phyloP scores from a whole-genome alignment of 2,797 vertebrate species.

The Danio kyathit region DNA sequence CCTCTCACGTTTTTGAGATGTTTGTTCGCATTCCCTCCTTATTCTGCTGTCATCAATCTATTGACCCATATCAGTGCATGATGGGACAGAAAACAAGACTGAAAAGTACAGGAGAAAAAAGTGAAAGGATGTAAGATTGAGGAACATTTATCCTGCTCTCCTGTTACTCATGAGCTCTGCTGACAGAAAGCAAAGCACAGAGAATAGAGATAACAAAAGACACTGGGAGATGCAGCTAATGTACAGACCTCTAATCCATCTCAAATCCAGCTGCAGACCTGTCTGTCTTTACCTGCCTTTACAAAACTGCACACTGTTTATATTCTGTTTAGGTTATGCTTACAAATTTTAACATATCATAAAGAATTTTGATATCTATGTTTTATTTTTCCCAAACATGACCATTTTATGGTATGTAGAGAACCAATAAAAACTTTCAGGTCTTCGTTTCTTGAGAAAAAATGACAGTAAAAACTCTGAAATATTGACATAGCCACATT shows the following conservation, averaged over 20 bases:
- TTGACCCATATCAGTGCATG: conserved; percentile 32
- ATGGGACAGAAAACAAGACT: conserved; percentile 1
- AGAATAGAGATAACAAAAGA: background rate
- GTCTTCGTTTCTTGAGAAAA: too few relatives aligned
- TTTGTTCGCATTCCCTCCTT: conserved; percentile 45
- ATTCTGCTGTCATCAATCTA: conserved; percentile 38
- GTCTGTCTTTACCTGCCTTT: too few relatives aligned
- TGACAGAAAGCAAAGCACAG: background rate
- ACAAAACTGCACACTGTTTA: background rate
- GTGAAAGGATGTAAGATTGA: conserved; percentile 1
- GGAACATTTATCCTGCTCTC: background rate
- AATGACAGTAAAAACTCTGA: too few relatives aligned
- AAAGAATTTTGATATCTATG: too few relatives aligned
- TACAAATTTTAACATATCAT: background rate
- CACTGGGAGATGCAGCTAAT: background rate
- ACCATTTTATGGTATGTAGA: too few relatives aligned
- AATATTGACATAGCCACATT: too few relatives aligned
- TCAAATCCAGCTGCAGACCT: background rate
- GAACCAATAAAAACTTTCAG: too few relatives aligned
- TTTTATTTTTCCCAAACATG: too few relatives aligned
- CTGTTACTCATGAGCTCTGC: background rate
- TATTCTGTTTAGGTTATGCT: background rate
- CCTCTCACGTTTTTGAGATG: conserved; percentile 22
- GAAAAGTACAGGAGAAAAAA: background rate
- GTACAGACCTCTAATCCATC: background rate